Conservation (phyloP, 1,140 invertebrate species). For the Sycophaga agraensis region DNA sequence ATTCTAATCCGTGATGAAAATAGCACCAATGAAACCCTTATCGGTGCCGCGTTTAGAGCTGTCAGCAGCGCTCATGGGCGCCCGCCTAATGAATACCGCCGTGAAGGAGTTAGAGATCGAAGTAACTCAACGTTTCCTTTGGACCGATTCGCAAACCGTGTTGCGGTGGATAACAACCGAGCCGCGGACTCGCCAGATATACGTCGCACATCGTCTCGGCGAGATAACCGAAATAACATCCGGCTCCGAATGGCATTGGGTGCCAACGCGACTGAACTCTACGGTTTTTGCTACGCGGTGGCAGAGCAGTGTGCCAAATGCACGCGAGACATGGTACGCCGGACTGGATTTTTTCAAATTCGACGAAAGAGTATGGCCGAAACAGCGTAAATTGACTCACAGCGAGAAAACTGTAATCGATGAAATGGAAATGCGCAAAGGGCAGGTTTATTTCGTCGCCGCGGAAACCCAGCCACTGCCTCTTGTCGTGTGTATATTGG, state of each 20-base stretch:
- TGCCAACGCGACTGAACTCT: slow-evolving; percentile 48
- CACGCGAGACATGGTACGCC: background rate
- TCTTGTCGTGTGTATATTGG: background rate
- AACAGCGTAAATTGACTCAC: too few species aligned
- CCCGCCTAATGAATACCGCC: background rate
- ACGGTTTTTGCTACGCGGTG: slow-evolving; percentile 38
- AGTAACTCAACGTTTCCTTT: slow-evolving; percentile 18
- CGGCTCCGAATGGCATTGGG: slow-evolving; percentile 47
- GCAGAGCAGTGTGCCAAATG: background rate
- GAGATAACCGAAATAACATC: slow-evolving; percentile 45
- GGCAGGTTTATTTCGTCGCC: too few species aligned
- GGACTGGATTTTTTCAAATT: background rate
- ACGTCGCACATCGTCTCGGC: too few species aligned
- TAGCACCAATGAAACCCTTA: background rate
- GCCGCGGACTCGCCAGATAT: too few species aligned
- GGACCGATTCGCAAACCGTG: slow-evolving; percentile 42
- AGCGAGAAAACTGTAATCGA: background rate
- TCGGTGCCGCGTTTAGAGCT: background rate
- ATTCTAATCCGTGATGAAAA: background rate
- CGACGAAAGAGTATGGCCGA: background rate
- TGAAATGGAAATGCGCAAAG: background rate
- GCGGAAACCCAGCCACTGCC: background rate
- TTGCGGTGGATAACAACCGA: slow-evolving; percentile 41
- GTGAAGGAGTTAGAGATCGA: background rate
- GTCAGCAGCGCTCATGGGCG: background rate